phyloP scores from a whole-genome alignment of 2,113 vertebrate genomes.

The Ochotona princeps region DNA sequence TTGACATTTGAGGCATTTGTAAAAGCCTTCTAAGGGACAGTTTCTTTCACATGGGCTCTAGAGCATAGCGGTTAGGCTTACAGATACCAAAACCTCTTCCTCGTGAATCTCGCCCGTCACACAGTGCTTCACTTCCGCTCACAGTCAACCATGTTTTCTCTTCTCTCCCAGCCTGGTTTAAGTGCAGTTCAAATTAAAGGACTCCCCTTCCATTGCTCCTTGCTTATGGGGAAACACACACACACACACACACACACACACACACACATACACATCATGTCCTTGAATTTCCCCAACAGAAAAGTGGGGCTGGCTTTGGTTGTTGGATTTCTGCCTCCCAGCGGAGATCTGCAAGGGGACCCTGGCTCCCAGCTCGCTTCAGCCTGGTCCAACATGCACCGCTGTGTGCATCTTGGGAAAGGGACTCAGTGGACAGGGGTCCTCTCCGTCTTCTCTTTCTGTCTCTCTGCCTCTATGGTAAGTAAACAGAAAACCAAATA shows the following conservation, averaged over 20 bases:
- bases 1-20: neutral
- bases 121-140: neutral
- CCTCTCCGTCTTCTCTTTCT: no score
- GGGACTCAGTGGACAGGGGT: no score
- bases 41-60: neutral
- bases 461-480: no score
- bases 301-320: neutral
- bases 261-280: neutral
- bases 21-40: conserved; percentile 32
- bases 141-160: neutral
- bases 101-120: neutral
- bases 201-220: neutral
- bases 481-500: neutral
- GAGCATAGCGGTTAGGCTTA: neutral
- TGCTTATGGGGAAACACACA: neutral
- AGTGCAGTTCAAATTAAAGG: neutral
- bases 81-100: neutral
- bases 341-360: no score
- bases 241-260: no score
- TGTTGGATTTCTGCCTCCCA: no score
- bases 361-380: no score
- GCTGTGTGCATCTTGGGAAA: no score
- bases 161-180: neutral
- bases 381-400: no score
- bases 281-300: neutral